Conservation (phyloP, 2,888 invertebrate genomes). For the Brachynemurus nebulosus region DNA sequence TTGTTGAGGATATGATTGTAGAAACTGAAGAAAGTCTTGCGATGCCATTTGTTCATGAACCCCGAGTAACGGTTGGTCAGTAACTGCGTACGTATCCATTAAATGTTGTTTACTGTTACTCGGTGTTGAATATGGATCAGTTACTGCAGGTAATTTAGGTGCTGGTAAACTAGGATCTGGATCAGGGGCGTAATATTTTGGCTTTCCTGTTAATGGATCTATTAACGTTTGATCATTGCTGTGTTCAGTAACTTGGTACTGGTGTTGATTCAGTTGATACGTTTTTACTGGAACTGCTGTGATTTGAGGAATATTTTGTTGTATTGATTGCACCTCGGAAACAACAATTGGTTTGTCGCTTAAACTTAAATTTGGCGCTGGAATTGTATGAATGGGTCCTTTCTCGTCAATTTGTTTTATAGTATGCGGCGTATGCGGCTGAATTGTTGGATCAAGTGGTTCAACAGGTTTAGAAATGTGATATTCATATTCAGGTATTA, state of each 20-base stretch:
- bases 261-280: slow-evolving; percentile 13
- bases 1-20: slow-evolving; percentile 31
- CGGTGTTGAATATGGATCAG: slow-evolving; percentile 30
- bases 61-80: slow-evolving; percentile 16
- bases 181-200: slow-evolving; percentile 36
- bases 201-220: slow-evolving; percentile 30
- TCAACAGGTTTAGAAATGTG: slow-evolving; percentile 27
- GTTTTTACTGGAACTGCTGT: slow-evolving; percentile 18
- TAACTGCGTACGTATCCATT: slow-evolving; percentile 24
- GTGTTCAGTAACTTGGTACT: slow-evolving; percentile 41
- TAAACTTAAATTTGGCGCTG: slow-evolving; percentile 66
- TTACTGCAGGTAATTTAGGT: slow-evolving; percentile 29
- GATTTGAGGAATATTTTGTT: slow-evolving; percentile 12
- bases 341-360: slow-evolving; percentile 47
- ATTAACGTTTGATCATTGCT: slow-evolving; percentile 29
- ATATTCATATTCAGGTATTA: slow-evolving; percentile 25
- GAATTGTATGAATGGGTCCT: slow-evolving; percentile 75
- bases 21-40: slow-evolving; percentile 24
- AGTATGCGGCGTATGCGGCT: slow-evolving; percentile 1
- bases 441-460: slow-evolving; percentile 20
- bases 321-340: slow-evolving; percentile 22
- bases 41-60: background rate
- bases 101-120: slow-evolving; percentile 32
- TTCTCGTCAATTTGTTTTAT: slow-evolving; percentile 34
- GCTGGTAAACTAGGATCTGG: slow-evolving; percentile 34